These are phyloP conservation scores for Drosophila siamana DNA, from an alignment of 2,888 invertebrate species.

Conservation along the genomic window DNA sequence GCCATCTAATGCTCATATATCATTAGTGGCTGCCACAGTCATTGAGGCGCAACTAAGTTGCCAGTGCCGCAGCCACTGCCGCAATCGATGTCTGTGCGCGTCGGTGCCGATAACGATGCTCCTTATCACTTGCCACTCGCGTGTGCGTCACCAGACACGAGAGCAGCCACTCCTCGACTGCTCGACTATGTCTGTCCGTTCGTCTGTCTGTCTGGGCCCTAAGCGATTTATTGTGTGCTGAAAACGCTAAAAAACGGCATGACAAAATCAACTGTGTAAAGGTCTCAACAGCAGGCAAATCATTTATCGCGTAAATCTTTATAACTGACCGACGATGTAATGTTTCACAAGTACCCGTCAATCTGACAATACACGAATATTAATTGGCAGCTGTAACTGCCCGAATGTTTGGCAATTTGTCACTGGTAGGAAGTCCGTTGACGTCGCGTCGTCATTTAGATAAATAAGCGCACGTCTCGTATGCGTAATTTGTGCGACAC, in stretches of 20 bases:
- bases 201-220: constrained; percentile 21
- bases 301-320: constrained; percentile 24
- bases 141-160: constrained; percentile 57
- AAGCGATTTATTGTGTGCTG: constrained; percentile 74
- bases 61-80: neutral
- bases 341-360: constrained; percentile 36
- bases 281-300: constrained; percentile 47
- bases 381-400: constrained; percentile 57
- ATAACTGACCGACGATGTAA: constrained; percentile 29
- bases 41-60: constrained; percentile 38
- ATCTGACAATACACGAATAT: constrained; percentile 42
- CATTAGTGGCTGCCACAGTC: constrained; percentile 33
- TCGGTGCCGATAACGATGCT: constrained; percentile 64
- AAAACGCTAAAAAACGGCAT: constrained; percentile 51
- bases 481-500: constrained; percentile 63
- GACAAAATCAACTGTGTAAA: constrained; percentile 44
- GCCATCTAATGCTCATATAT: constrained; percentile 40
- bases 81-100: constrained; percentile 20
- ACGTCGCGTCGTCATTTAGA: neutral
- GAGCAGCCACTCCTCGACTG: constrained; percentile 16
- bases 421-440: constrained; percentile 9
- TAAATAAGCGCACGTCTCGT: constrained; percentile 37
- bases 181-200: neutral
- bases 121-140: constrained; percentile 48
- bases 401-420: constrained; percentile 54